A percentile compares a stretch with the other conserved stretches of the same genome.
Evolutionary conservation across 2,113 vertebrate genomes (phyloP).

Genomic region (Caloenas nicobarica): DNA sequence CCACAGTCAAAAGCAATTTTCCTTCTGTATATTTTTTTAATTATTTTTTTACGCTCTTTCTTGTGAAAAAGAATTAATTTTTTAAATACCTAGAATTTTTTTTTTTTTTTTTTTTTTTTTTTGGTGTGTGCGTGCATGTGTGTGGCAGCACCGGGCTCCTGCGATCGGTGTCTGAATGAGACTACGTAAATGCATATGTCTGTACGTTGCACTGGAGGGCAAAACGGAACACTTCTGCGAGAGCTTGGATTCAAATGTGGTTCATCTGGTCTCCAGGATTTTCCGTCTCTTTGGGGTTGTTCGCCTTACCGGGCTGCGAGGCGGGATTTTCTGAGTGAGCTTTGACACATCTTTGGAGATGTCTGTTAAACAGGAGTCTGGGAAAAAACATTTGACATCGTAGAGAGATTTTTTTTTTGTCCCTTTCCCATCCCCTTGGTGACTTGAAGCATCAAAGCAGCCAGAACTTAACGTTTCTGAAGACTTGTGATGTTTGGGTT

Average conservation of each 20-base stretch:
- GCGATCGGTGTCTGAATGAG: constrained; percentile 68
- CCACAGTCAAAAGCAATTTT: constrained; percentile 28
- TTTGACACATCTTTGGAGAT: constrained; percentile 69
- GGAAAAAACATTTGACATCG: constrained; percentile 45
- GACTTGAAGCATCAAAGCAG: constrained; percentile 69
- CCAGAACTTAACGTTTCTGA: constrained; percentile 48
- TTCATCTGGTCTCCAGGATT: constrained; percentile 68
- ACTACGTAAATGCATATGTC: constrained; percentile 49
- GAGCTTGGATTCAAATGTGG: constrained; percentile 58
- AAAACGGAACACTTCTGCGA: constrained; percentile 63
- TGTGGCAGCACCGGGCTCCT: constrained; percentile 48
- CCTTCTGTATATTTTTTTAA: background rate
- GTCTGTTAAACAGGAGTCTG: constrained; percentile 61
- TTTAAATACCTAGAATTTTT: background rate
- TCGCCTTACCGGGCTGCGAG: constrained; percentile 53
- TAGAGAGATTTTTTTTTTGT: background rate
- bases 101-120: background rate
- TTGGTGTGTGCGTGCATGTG: background rate
- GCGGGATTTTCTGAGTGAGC: constrained; percentile 62
- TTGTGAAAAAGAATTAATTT: background rate
- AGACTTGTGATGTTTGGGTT: constrained; percentile 66
- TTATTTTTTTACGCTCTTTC: background rate
- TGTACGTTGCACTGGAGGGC: constrained; percentile 67
- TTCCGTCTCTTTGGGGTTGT: constrained; percentile 48
- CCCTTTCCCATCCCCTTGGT: constrained; percentile 13